These are phyloP conservation scores for Prietella phreatophila DNA, from an alignment of 2,113 vertebrate genomes.

Conservation along the genomic window DNA sequence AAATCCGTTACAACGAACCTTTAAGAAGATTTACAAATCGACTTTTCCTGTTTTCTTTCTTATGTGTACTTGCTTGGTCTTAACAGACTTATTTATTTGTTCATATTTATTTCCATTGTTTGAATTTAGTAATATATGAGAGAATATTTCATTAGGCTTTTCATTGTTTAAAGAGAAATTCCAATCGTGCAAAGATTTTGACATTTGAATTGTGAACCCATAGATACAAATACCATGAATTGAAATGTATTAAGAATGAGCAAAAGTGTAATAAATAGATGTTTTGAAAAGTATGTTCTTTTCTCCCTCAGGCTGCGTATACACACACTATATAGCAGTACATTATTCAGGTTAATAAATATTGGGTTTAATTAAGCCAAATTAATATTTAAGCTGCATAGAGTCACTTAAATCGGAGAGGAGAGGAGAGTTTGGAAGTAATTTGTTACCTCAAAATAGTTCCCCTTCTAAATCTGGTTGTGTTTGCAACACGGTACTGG, in stretches of 20 bases:
- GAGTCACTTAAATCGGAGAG: no score
- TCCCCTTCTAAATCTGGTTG: no score
- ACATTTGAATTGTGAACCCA: not conserved
- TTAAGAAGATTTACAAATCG: not conserved
- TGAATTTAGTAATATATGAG: not conserved
- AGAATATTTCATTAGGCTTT: not conserved
- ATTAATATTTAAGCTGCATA: not conserved
- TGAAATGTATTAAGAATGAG: not conserved
- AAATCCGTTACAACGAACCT: not conserved
- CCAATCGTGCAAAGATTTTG: not conserved
- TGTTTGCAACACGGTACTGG: no score
- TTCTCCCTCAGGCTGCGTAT: not conserved
- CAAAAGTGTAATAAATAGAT: not conserved
- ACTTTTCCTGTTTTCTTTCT: not conserved
- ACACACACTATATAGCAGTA: not conserved
- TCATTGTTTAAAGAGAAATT: not conserved
- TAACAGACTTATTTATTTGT: constrained; percentile 1
- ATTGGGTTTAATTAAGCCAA: not conserved
- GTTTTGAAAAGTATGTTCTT: not conserved
- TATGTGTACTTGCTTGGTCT: not conserved
- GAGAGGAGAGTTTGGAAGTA: no score
- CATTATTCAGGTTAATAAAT: not conserved
- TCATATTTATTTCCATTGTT: not conserved
- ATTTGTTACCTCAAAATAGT: no score
- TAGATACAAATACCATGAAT: not conserved